Evolutionary conservation across 2,888 invertebrate species (phyloP), one percentile per base, ranked within the genome.

Genomic region (Drosophila villosipedis): DNA sequence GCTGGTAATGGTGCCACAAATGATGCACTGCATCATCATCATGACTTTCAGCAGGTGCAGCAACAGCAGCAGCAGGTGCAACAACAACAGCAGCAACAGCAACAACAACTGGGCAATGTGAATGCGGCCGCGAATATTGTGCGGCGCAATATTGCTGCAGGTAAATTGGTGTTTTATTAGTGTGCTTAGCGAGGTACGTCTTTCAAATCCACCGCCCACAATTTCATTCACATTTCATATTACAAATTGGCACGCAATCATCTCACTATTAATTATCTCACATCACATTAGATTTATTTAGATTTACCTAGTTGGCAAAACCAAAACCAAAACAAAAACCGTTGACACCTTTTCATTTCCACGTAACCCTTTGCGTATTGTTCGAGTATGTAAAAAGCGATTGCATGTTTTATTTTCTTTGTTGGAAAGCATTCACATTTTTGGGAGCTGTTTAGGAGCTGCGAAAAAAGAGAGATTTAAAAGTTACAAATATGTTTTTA

Each of bases 61-160:
- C 80, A 73, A 9, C 53, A 70, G 35, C 71, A 58, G 93, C 94
- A 82, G 93, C 75, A 75, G 47, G 47, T 47, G 47, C 57, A 58
- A n/a, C 78, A 76, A 93, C 94, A 54, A 93, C 94, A 59, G 47
- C 57, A 57, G 19, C 78, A 30, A 93, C 94, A 54, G 93, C 94
- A 59, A 93, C 94, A 82, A 93, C 80, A 79, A 60, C 62, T 88
- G 54, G 62, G 79, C 73, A 84, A 79, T 82, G 77, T 84, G 43
- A 70, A 63, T 55, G 94, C 94, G 39, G 88, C 90, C 61, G 89
- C 86, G 77, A 86, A 91, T 69, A 89, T 83, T 84, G 91, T 92
- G 78, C 84, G 94, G 82, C 92, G 94, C 82, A 94, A 94, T 79
- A 89, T 92, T 64, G 92, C 92, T 90, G 93, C 93, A 89, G 92